Percentiles rank a stretch among this genome's conserved stretches.
These are phyloP conservation scores for Artemia sinica DNA, from an alignment of 2,888 invertebrate genomes.

Conservation along the genomic window DNA sequence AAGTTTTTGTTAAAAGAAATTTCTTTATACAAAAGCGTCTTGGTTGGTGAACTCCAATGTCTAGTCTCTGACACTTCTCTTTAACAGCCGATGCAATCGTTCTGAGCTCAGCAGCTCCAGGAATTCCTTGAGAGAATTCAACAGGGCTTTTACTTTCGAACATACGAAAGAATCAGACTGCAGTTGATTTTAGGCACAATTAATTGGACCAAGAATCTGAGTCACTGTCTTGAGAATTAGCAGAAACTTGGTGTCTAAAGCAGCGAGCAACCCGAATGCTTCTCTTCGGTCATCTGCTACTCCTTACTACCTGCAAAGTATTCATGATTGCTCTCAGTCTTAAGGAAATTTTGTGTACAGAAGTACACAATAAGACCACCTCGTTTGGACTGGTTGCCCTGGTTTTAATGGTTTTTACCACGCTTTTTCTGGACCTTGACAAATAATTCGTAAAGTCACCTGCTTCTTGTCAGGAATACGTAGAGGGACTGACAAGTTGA, in stretches of 20 bases:
- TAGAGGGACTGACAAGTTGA: slow-evolving; percentile 16
- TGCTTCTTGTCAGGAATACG: slow-evolving; percentile 14
- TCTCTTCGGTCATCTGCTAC: background rate
- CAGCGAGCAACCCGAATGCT: background rate
- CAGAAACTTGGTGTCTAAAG: slow-evolving; percentile 9
- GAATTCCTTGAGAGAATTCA: background rate
- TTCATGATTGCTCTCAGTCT: background rate
- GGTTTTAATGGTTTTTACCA: background rate
- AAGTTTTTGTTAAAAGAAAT: background rate
- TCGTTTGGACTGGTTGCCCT: background rate
- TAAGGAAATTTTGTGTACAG: background rate
- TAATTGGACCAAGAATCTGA: background rate
- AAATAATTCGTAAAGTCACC: background rate
- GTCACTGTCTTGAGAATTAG: slow-evolving; percentile 4
- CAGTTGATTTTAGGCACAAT: background rate
- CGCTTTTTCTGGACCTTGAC: background rate
- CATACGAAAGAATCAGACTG: background rate
- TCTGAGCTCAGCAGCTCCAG: background rate
- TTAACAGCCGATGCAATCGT: background rate
- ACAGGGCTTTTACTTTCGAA: background rate
- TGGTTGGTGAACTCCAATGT: background rate
- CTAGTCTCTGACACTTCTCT: background rate
- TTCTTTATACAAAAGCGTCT: too few relatives aligned
- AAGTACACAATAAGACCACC: background rate
- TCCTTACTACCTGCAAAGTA: background rate